Percentiles rank a stretch among this genome's conserved stretches.
phyloP scores from a whole-genome alignment of 92 coral and sea anemone species.

The Diadumene lineata region DNA sequence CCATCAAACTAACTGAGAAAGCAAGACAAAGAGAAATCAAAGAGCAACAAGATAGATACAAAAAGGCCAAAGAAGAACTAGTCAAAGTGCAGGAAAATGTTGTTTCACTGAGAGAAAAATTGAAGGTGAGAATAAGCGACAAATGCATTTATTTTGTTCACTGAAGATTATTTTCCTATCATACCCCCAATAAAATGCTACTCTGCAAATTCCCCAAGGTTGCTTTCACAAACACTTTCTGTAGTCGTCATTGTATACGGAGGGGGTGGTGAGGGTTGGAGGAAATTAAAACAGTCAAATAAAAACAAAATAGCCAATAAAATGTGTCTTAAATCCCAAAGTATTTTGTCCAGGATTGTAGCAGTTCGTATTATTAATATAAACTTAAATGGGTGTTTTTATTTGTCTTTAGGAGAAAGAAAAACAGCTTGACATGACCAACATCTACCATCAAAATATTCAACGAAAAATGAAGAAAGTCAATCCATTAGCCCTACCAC shows the following conservation, averaged over 20 bases:
- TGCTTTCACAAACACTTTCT: no score
- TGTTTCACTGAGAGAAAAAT: slow-evolving; percentile 56
- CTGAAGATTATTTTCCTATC: not conserved
- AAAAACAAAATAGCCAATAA: no score
- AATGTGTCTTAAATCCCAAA: no score
- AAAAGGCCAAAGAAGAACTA: slow-evolving; percentile 68
- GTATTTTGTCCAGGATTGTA: no score
- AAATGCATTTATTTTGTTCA: not conserved
- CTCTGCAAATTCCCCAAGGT: no score
- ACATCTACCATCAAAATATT: slow-evolving; percentile 86
- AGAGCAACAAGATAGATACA: slow-evolving; percentile 81
- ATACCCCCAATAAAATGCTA: no score
- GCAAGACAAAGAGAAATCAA: slow-evolving; percentile 82
- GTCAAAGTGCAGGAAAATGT: slow-evolving; percentile 68
- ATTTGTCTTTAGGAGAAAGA: slow-evolving; percentile 68
- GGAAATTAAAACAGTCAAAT: no score
- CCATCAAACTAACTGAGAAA: slow-evolving; percentile 78
- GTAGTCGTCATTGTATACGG: no score
- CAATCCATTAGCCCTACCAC: slow-evolving; percentile 62
- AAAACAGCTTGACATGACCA: slow-evolving; percentile 74
- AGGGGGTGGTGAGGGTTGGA: no score
- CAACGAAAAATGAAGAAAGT: slow-evolving; percentile 65
- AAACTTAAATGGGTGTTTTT: not conserved
- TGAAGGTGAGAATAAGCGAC: slow-evolving; percentile 56
- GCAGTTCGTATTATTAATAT: no score